Evolutionary conservation across 2,888 invertebrate genomes (phyloP), one percentile per base, ranked within the genome.

Genomic region (Cenopis cana): DNA sequence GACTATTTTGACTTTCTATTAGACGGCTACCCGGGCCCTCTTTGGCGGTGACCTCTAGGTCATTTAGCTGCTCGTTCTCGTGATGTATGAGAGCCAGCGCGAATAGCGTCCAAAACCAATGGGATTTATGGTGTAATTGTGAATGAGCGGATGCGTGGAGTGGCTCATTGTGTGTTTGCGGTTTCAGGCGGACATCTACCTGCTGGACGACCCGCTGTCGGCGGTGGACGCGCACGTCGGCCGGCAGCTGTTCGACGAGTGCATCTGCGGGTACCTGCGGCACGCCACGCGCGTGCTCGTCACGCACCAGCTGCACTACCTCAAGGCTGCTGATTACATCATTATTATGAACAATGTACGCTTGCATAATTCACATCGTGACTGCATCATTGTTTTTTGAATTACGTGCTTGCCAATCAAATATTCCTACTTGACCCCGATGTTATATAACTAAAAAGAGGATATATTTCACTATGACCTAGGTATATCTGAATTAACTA

Each of bases 231-330:
- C 96, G 0, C 95, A 95, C 75, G 97, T 97, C 0, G 96, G 96
- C 4, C 94, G 95, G 61, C 96, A 97, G 80, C 89, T 98, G 76
- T 97, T 97, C 86, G 95, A 97, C 75, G 95, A 95, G 82, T 98
- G 97, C 83, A 95, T 97, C 79, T 92, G 88, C 76, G 95, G 95
- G 0, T 94, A 95, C 82, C 91, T 98, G 73, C 93, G 94, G 6
- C 94, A 95, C 76, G 96, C 96, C 83, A 96, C 97, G 0, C 94
- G 96, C 56, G 94, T 98, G 73, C 94, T 98, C 33, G 97, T 97
- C 74, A 98, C 98, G 0, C 98, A 98, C 89, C 98, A 98, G 85
- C 94, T 97, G n/a, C 97, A 98, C 81, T 93, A 89, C 87, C 93
- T 89, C 72, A 91, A 90, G 82, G 93, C 85, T 24, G 93, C 88